phyloP scores from a whole-genome alignment of 2,888 invertebrate genomes.

The Colostygia pectinataria region DNA sequence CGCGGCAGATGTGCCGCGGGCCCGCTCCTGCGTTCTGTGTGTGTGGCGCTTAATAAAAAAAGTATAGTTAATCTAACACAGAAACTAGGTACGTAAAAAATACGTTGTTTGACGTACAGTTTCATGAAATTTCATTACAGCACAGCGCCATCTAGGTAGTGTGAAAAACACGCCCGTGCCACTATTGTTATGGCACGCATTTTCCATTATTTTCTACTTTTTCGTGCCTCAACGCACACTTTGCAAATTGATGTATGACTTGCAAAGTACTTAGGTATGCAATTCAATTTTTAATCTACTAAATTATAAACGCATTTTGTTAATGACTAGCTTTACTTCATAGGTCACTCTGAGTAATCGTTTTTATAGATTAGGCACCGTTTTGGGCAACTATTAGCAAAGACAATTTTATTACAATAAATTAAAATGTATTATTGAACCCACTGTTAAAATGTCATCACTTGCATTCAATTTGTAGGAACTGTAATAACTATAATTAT shows the following conservation, averaged over 20 bases:
- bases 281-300: not conserved
- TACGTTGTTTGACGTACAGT: too few relatives aligned
- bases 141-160: not conserved
- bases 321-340: slow-evolving; percentile 14
- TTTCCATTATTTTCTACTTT: too few relatives aligned
- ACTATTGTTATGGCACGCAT: too few relatives aligned
- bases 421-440: slow-evolving; percentile 15
- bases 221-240: too few relatives aligned
- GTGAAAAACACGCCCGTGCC: too few relatives aligned
- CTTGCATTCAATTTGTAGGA: slow-evolving; percentile 11
- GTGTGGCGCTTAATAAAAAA: too few relatives aligned
- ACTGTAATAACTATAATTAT: slow-evolving; percentile 13
- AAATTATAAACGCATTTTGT: slow-evolving; percentile 1
- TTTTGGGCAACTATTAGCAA: slow-evolving; percentile 23
- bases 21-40: too few relatives aligned
- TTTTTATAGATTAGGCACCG: slow-evolving; percentile 19
- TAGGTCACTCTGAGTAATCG: slow-evolving; percentile 21
- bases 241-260: not conserved
- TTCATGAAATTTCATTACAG: too few relatives aligned
- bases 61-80: too few relatives aligned
- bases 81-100: too few relatives aligned
- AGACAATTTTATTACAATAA: not conserved
- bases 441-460: slow-evolving; percentile 24
- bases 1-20: too few relatives aligned
- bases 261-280: not conserved